Percentiles rank a stretch among this genome's conserved stretches.
phyloP scores from a whole-genome alignment of 2,888 invertebrate species.

The Drosophila melanosoma region DNA sequence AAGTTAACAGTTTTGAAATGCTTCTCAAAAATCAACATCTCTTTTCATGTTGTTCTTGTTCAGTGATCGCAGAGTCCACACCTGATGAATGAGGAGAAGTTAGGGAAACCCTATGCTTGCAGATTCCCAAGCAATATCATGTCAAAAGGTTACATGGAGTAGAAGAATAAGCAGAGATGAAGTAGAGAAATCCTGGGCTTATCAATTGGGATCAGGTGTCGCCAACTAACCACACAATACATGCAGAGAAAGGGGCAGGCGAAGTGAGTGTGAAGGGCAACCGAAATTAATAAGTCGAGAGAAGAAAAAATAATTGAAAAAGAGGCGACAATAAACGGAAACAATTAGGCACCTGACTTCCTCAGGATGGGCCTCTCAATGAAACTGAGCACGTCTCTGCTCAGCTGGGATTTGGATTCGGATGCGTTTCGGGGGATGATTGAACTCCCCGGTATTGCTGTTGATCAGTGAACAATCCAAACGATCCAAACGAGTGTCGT shows the following conservation, averaged over 20 bases:
- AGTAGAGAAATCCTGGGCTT: conserved; percentile 39
- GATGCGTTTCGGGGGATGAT: conserved; percentile 18
- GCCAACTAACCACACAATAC: conserved; percentile 69
- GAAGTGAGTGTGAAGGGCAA: neutral
- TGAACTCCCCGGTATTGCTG: conserved; percentile 8
- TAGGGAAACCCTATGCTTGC: conserved; percentile 54
- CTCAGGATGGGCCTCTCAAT: conserved; percentile 78
- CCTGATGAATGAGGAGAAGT: conserved; percentile 8
- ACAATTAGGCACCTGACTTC: conserved; percentile 84
- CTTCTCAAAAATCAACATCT: conserved; percentile 3
- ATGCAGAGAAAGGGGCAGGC: neutral
- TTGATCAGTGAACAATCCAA: conserved; percentile 41
- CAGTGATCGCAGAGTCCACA: conserved; percentile 7
- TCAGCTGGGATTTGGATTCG: conserved; percentile 4
- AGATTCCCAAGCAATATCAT: conserved; percentile 41
- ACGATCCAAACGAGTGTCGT: conserved; percentile 1
- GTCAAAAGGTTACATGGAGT: conserved; percentile 43
- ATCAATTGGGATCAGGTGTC: conserved; percentile 78
- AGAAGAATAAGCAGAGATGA: neutral
- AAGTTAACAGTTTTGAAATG: neutral
- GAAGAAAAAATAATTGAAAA: conserved; percentile 11
- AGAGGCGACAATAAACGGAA: conserved; percentile 75
- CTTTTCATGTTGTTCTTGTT: neutral
- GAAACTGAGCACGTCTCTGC: conserved; percentile 12
- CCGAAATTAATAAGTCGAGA: conserved; percentile 58